Conservation (phyloP, 2,113 vertebrate genomes). For the Aldabrachelys gigantea region DNA sequence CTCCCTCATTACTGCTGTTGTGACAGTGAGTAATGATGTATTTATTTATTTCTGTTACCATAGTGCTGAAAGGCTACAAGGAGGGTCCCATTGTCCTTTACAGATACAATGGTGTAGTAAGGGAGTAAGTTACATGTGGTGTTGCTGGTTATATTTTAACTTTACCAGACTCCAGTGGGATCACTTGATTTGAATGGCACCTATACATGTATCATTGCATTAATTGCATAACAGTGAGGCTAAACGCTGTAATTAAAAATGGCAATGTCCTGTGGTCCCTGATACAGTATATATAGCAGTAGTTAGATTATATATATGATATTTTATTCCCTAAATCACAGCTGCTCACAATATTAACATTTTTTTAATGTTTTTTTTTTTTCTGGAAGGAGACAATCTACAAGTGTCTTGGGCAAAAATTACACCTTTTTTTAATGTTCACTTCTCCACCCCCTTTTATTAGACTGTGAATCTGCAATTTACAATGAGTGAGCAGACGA, state of each 20-base stretch:
- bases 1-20: background rate
- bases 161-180: background rate
- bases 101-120: background rate
- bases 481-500: background rate
- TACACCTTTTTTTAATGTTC: background rate
- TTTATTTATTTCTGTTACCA: background rate
- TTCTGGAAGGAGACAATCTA: background rate
- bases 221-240: background rate
- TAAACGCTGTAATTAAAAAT: background rate
- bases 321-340: background rate
- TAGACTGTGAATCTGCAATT: background rate
- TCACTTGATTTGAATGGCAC: background rate
- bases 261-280: background rate
- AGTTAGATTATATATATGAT: background rate
- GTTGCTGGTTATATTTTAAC: background rate
- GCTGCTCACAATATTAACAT: background rate
- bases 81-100: background rate
- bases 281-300: background rate
- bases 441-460: background rate
- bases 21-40: background rate
- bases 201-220: background rate
- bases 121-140: background rate
- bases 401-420: background rate
- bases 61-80: background rate
- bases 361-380: background rate